These are phyloP conservation scores for Ditula angustiorana DNA, from an alignment of 2,888 invertebrate species.

Conservation along the genomic window DNA sequence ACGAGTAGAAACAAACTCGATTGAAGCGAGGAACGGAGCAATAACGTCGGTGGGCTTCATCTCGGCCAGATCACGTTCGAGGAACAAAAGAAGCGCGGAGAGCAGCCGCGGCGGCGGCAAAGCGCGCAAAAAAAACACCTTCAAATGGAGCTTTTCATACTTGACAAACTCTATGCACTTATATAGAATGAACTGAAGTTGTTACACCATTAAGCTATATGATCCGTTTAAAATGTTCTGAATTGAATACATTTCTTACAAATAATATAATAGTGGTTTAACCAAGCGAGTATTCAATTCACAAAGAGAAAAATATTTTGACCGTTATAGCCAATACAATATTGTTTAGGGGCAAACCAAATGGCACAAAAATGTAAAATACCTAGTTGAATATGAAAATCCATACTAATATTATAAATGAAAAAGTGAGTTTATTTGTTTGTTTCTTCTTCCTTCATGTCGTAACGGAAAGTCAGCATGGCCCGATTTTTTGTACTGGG, in stretches of 20 bases:
- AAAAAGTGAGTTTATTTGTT: too few relatives aligned
- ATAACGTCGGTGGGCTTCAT: constrained; percentile 77
- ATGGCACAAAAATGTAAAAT: too few relatives aligned
- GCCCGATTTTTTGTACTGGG: too few relatives aligned
- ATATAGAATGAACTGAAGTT: constrained; percentile 45
- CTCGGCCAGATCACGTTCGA: constrained; percentile 81
- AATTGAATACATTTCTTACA: neutral
- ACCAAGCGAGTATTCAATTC: too few relatives aligned
- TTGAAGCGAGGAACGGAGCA: constrained; percentile 71
- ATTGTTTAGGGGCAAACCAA: too few relatives aligned
- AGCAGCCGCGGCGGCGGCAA: constrained; percentile 66
- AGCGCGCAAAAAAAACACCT: constrained; percentile 72
- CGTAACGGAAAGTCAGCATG: too few relatives aligned
- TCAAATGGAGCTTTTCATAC: constrained; percentile 79
- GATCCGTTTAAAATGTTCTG: neutral
- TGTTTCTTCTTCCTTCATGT: too few relatives aligned
- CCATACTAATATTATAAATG: too few relatives aligned
- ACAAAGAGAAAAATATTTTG: too few relatives aligned
- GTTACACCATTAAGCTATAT: neutral
- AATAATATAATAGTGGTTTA: too few relatives aligned
- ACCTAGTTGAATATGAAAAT: too few relatives aligned
- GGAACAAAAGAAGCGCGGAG: constrained; percentile 78
- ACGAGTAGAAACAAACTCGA: constrained; percentile 72
- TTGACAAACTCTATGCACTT: constrained; percentile 71
- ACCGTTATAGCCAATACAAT: too few relatives aligned